Percentiles rank a stretch among this genome's conserved stretches.
phyloP scores from a whole-genome alignment of 2,888 invertebrate genomes.

The Cephus pulcher region DNA sequence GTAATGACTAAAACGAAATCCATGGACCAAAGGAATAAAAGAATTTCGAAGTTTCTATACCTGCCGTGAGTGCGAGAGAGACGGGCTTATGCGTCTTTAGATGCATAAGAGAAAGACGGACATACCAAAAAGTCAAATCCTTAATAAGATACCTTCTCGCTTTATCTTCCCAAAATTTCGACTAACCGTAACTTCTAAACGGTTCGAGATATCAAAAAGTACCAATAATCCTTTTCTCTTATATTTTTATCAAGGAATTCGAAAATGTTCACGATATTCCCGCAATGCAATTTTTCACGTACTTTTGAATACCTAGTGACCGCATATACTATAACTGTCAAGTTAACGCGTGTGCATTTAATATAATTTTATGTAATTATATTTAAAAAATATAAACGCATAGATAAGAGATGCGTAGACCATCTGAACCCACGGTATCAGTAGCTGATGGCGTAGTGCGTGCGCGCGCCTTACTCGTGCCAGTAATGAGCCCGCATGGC shows the following conservation, averaged over 20 bases:
- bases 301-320: not conserved
- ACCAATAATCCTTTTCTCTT: not conserved
- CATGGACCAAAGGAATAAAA: not conserved
- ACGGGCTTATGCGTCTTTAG: too few species aligned
- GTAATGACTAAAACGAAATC: not conserved
- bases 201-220: not conserved
- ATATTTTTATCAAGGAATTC: too few species aligned
- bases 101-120: not conserved
- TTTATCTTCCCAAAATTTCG: not conserved
- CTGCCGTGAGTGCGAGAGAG: too few species aligned
- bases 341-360: not conserved
- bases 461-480: constrained; percentile 59
- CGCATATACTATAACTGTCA: not conserved
- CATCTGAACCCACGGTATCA: constrained; percentile 15
- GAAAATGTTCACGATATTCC: not conserved
- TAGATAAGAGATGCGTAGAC: not conserved
- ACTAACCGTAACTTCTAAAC: not conserved
- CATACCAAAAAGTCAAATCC: not conserved
- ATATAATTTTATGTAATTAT: too few species aligned
- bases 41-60: too few species aligned
- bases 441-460: constrained; percentile 31
- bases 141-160: not conserved
- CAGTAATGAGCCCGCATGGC: constrained; percentile 60
- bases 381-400: not conserved
- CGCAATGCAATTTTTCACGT: not conserved